Evolutionary conservation across 2,113 vertebrate species (phyloP).

Genomic region (Petrocephalus zakoni): DNA sequence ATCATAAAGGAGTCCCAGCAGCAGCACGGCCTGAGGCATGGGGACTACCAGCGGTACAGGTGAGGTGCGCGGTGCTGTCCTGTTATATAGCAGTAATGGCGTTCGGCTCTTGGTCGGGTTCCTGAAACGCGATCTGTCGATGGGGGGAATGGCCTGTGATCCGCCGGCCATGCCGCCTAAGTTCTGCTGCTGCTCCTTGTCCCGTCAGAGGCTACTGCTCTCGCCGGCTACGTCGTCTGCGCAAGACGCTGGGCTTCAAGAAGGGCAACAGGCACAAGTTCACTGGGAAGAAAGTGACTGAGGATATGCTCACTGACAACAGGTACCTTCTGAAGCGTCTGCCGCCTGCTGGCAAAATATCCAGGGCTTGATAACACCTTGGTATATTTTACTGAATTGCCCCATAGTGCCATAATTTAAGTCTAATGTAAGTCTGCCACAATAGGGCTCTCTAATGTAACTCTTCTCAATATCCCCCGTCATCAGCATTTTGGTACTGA

Average conservation of each 20-base stretch:
- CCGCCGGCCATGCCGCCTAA: neutral
- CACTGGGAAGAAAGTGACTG: conserved; percentile 88
- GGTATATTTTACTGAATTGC: neutral
- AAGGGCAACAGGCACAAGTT: conserved; percentile 98
- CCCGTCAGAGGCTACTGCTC: conserved; percentile 86
- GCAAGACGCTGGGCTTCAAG: conserved; percentile 93
- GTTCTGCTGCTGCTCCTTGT: neutral
- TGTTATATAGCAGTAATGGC: neutral
- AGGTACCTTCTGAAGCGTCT: conserved; percentile 57
- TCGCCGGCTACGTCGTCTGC: conserved; percentile 81
- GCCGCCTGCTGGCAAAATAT: neutral
- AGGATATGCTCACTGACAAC: conserved; percentile 87
- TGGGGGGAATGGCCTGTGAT: neutral
- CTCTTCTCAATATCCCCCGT: neutral
- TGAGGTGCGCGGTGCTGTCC: conserved; percentile 44
- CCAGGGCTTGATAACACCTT: neutral
- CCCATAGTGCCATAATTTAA: neutral
- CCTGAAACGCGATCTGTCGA: neutral
- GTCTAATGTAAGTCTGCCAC: too few relatives aligned
- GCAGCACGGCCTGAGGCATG: conserved; percentile 92
- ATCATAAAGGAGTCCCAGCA: conserved; percentile 98
- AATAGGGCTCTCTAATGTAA: too few relatives aligned
- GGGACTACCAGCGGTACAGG: conserved; percentile 98
- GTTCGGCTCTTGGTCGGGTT: neutral
- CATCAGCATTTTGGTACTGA: neutral